Evolutionary conservation across 2,797 vertebrate genomes (phyloP).

Genomic region (Tiaroga cobitis): DNA sequence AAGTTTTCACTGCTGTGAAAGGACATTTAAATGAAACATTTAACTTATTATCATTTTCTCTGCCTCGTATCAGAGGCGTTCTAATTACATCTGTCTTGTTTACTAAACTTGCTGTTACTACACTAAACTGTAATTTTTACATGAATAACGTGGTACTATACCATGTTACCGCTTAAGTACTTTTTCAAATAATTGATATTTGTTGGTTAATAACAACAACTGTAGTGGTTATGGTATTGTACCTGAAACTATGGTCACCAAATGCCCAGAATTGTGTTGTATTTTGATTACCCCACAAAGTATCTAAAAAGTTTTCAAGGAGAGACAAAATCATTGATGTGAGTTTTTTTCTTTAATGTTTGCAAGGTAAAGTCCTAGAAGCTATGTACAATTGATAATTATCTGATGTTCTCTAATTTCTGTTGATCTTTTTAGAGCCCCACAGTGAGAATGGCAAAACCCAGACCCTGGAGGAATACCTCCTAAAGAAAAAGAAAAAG

Average conservation of each 20-base stretch:
- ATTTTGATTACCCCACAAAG: neutral
- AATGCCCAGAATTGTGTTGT: too few relatives aligned
- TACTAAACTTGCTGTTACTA: neutral
- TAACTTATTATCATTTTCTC: neutral
- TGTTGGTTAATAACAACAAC: neutral
- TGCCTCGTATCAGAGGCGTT: neutral
- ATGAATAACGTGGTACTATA: neutral
- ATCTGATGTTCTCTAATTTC: neutral
- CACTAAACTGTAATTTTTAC: neutral
- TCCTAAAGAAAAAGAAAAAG: conserved; percentile 94
- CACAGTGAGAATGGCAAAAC: conserved; percentile 88
- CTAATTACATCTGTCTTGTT: neutral
- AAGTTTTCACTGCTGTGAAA: neutral
- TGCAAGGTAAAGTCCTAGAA: neutral
- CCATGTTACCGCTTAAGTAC: neutral
- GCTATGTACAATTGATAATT: neutral
- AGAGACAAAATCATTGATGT: neutral
- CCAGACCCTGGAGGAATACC: conserved; percentile 84
- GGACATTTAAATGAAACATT: neutral
- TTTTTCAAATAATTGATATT: too few relatives aligned
- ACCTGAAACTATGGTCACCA: neutral
- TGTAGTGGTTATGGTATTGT: neutral
- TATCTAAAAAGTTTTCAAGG: neutral
- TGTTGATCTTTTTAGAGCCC: conserved; percentile 64
- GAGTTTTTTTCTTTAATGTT: neutral